Conservation (phyloP, 2,113 vertebrate genomes). For the Gobius niger region DNA sequence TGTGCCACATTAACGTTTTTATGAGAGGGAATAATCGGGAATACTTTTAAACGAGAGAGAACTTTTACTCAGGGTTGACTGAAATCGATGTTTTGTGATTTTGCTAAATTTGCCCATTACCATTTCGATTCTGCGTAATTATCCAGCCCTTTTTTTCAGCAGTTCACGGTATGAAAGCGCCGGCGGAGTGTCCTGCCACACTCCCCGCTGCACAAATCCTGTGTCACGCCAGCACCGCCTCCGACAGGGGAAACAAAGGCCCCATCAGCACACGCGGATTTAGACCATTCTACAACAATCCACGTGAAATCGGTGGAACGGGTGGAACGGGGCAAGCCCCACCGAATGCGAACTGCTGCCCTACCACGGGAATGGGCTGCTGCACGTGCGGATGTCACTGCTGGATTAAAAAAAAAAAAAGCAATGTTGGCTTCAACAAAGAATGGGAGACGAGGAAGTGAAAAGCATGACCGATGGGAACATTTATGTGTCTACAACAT, state of each 20-base stretch:
- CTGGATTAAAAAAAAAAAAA: not conserved
- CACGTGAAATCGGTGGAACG: slow-evolving; percentile 61
- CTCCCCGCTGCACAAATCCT: slow-evolving; percentile 63
- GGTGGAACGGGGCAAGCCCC: not conserved
- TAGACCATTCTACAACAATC: slow-evolving; percentile 51
- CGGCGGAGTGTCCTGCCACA: slow-evolving; percentile 45
- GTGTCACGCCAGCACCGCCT: slow-evolving; percentile 58
- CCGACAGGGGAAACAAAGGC: slow-evolving; percentile 63
- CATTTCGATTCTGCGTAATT: no score
- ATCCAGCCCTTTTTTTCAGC: slow-evolving; percentile 14
- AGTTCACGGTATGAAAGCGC: slow-evolving; percentile 33
- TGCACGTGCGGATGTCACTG: not conserved
- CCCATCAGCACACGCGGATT: slow-evolving; percentile 51
- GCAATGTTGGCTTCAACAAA: no score
- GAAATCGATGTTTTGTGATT: no score
- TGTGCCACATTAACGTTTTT: no score
- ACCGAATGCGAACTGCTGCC: not conserved
- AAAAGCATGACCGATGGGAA: no score
- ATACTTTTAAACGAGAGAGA: no score
- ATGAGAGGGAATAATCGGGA: no score
- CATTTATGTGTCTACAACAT: no score
- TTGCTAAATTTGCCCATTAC: no score
- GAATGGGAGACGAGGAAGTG: no score
- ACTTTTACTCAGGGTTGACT: no score
- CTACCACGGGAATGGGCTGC: slow-evolving; percentile 6